These are phyloP conservation scores for Peromyscus polionotus DNA, from an alignment of 2,113 vertebrate species.

Conservation along the genomic window DNA sequence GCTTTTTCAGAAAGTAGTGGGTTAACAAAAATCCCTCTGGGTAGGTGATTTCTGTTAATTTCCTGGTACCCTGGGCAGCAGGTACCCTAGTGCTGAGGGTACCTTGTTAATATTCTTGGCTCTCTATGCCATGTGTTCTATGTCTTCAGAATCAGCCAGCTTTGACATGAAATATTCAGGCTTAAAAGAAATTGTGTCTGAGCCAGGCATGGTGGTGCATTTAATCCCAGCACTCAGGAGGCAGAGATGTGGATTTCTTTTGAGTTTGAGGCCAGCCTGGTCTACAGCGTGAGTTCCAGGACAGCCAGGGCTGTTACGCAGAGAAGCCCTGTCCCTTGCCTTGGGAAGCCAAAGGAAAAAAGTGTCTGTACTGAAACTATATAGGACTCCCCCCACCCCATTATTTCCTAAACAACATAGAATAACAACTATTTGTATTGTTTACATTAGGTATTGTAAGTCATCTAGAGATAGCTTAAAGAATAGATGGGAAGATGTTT, in stretches of 20 bases:
- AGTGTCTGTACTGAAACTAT: neutral
- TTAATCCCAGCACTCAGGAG: neutral
- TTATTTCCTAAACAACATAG: neutral
- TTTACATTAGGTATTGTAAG: neutral
- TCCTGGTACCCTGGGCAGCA: neutral
- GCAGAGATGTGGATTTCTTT: neutral
- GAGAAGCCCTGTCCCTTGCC: neutral
- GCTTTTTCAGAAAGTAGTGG: slow-evolving; percentile 1
- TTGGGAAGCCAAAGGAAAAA: neutral
- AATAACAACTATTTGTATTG: neutral
- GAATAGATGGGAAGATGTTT: neutral
- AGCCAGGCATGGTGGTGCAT: neutral
- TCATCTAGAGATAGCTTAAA: neutral
- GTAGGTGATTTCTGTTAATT: neutral
- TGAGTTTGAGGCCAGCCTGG: neutral
- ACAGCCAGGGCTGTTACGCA: neutral
- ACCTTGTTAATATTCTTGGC: neutral
- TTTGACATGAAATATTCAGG: neutral
- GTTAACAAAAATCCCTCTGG: slow-evolving; percentile 10
- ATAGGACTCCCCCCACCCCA: too few relatives aligned
- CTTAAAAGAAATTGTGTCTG: neutral
- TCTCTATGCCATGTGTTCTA: neutral
- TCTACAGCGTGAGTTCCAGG: neutral
- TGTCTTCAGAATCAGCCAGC: neutral
- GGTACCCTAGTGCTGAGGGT: neutral